Evolutionary conservation across 1,140 invertebrate species (phyloP).

Genomic region (Hydropsyche tenuis): DNA sequence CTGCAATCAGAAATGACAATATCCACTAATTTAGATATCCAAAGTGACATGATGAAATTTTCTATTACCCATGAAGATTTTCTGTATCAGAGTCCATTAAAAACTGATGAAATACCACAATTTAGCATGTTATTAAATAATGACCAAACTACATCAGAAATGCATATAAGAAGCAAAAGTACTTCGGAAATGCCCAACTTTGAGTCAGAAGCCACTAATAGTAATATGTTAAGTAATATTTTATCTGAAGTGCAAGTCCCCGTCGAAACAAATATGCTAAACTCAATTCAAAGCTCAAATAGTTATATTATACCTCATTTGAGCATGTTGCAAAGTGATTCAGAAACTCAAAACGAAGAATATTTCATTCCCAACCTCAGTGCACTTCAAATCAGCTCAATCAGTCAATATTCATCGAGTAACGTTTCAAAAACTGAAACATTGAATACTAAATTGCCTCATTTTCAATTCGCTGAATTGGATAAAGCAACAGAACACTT

Average conservation of each 20-base stretch:
- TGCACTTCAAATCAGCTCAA: conserved; percentile 23
- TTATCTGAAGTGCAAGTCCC: no score
- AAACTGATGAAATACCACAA: conserved; percentile 19
- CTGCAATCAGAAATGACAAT: no score
- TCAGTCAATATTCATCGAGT: not conserved
- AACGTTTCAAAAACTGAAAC: conserved; percentile 50
- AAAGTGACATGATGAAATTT: conserved; percentile 50
- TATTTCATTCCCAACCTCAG: conserved; percentile 39
- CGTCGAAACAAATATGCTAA: no score
- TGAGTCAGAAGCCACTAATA: not conserved
- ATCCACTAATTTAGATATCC: no score
- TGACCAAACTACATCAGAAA: not conserved
- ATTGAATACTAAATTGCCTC: conserved; percentile 54
- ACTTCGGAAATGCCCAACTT: no score
- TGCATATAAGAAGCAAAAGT: no score
- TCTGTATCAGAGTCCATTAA: no score
- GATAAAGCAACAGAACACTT: conserved; percentile 56
- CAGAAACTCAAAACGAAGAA: conserved; percentile 13
- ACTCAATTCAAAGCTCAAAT: not conserved
- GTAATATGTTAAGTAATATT: not conserved
- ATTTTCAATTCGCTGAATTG: conserved; percentile 57
- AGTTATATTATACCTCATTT: conserved; percentile 36
- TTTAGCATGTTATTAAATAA: conserved; percentile 36
- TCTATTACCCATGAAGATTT: conserved; percentile 15
- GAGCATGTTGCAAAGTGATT: conserved; percentile 40